phyloP scores from a whole-genome alignment of 2,113 vertebrate species.

The Gobio gobio region DNA sequence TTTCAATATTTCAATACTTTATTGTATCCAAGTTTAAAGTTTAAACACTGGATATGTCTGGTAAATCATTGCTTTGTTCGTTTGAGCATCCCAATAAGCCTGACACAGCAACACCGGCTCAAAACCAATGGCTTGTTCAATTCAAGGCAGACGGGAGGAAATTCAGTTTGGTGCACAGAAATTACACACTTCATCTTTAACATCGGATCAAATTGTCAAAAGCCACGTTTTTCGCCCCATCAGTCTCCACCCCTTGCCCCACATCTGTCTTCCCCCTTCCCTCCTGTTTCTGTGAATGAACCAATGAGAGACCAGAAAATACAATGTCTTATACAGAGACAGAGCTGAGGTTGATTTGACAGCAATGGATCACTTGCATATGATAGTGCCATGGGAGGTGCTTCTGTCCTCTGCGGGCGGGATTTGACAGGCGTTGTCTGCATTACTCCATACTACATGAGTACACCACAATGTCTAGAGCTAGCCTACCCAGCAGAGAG shows the following conservation, averaged over 20 bases:
- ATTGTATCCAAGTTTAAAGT: neutral
- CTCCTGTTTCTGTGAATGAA: conserved; percentile 32
- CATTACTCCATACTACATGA: conserved; percentile 79
- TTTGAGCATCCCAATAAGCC: neutral
- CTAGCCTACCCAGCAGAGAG: conserved; percentile 64
- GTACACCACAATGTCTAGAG: conserved; percentile 79
- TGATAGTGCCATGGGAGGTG: conserved; percentile 60
- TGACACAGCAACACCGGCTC: neutral
- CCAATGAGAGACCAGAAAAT: conserved; percentile 31
- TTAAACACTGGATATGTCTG: neutral
- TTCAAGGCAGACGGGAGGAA: neutral
- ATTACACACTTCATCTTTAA: conserved; percentile 16
- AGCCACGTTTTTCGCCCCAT: neutral
- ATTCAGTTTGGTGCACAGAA: neutral
- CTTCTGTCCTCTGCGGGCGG: conserved; percentile 49
- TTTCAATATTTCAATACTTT: neutral
- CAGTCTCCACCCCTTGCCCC: conserved; percentile 32
- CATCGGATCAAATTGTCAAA: neutral
- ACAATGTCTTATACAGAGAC: conserved; percentile 36
- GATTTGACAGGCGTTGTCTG: conserved; percentile 66
- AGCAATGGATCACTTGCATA: conserved; percentile 73
- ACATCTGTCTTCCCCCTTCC: conserved; percentile 21
- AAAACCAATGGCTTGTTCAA: neutral
- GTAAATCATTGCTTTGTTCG: neutral
- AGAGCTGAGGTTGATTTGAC: conserved; percentile 67